A percentile compares a stretch with the other conserved stretches of the same genome.
Conservation (phyloP, 2,888 invertebrate genomes). For the Ormia ochracea region DNA sequence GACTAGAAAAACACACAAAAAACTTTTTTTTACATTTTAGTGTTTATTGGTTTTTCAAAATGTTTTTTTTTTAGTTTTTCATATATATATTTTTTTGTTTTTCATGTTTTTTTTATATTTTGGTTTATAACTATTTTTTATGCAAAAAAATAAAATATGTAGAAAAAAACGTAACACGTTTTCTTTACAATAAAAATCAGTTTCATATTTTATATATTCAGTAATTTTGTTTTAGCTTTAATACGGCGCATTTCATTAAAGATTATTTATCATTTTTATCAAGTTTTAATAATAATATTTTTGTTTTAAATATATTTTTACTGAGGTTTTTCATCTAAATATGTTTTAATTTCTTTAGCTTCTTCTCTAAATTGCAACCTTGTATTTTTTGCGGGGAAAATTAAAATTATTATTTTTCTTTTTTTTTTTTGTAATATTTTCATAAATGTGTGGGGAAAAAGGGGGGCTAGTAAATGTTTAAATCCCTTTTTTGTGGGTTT, state of each 20-base stretch:
- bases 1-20: constrained; percentile 54
- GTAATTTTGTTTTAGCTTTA: constrained; percentile 65
- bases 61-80: constrained; percentile 49
- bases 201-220: constrained; percentile 67
- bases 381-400: constrained; percentile 44
- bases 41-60: constrained; percentile 63
- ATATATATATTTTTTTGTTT: constrained; percentile 36
- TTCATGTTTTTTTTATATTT: constrained; percentile 43
- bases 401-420: constrained; percentile 25
- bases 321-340: constrained; percentile 64
- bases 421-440: constrained; percentile 9
- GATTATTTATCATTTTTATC: constrained; percentile 59
- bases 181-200: constrained; percentile 75
- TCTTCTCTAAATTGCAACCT: constrained; percentile 61
- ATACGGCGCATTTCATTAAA: constrained; percentile 65
- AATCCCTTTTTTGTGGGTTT: constrained; percentile 49
- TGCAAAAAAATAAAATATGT: constrained; percentile 65
- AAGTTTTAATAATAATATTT: constrained; percentile 78
- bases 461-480: too few species aligned
- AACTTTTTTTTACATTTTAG: constrained; percentile 61
- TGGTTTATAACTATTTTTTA: constrained; percentile 63
- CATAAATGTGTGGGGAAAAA: not conserved
- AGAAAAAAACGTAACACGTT: constrained; percentile 71
- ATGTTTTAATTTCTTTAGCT: constrained; percentile 63
- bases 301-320: constrained; percentile 49